Percentiles rank a stretch among this genome's conserved stretches.
phyloP scores from a whole-genome alignment of 2,888 invertebrate species.

The Glaucopsyche alexis region DNA sequence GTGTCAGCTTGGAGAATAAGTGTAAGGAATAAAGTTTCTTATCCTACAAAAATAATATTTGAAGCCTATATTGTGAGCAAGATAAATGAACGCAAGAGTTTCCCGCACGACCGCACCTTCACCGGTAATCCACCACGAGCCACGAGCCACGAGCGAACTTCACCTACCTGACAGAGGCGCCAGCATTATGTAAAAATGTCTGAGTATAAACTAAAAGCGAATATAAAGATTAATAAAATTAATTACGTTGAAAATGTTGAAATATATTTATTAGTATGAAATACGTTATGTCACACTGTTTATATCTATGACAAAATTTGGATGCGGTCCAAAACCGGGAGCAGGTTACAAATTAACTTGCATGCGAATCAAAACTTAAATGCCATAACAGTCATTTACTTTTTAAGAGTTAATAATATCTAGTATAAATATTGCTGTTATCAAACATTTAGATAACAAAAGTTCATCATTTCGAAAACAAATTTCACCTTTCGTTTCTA shows the following conservation, averaged over 20 bases:
- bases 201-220: not conserved
- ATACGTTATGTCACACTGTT: conserved; percentile 10
- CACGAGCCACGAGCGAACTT: conserved; percentile 43
- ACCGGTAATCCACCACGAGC: conserved; percentile 39
- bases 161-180: conserved; percentile 43
- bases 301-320: conserved; percentile 25
- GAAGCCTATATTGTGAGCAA: not conserved
- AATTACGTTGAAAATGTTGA: conserved; percentile 22
- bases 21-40: not conserved
- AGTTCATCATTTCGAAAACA: not conserved
- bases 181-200: not conserved
- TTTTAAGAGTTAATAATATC: not conserved
- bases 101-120: conserved; percentile 51
- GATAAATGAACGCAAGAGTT: conserved; percentile 29
- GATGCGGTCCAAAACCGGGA: conserved; percentile 12
- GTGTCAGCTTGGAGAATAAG: not conserved
- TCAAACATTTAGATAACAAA: too few species aligned
- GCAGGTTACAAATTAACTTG: conserved; percentile 26
- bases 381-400: not conserved
- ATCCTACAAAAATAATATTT: not conserved
- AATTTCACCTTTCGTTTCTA: not conserved
- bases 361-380: conserved; percentile 12
- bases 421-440: not conserved
- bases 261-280: conserved; percentile 20
- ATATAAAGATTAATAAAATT: conserved; percentile 15